Evolutionary conservation across 2,113 vertebrate species (phyloP), one percentile per base, ranked within the genome.

Genomic region (Sakesphorus luctuosus): DNA sequence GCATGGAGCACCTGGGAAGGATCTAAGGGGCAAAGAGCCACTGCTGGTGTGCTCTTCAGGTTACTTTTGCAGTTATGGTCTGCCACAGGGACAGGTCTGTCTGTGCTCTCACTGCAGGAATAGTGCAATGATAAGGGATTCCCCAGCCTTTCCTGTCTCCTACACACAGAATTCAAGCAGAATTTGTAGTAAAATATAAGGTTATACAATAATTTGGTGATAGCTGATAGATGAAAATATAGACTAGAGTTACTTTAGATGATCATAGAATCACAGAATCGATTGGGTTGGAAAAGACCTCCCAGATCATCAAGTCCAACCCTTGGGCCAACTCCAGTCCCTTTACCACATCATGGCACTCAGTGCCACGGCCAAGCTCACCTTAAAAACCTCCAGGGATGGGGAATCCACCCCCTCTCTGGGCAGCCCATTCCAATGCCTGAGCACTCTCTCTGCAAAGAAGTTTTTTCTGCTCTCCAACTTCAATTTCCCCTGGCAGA

Each of bases 1-100:
- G 8, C 0, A 1, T 38, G 59, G 29, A 58, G 56, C 21, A 65
- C 11, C n/a, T 75, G 44, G 0, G 0, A 55, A 25, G 33, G 7
- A 6, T 40, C 52, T 19, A 4, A 63, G 18, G 2, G 3, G 4
- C 13, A 14, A 17, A 87, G 10, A 59, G 10, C 36, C 38, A 12
- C 55, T 29, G 52, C 53, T 31, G 55, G 7, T 36, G n/a, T 69
- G 52, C 23, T 90, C 33, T 63, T 85, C 40, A 29, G 15, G 29
- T 35, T 35, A 4, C 52, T 87, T 89, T 80, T 1, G 2, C 13
- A 29, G 49, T 18, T 15, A 16, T 2, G 3, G 19, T 65, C 36
- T 87, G 40, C 31, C 13, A 8, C 40, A 44, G 38, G 17, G 7
- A 0, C 46, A 25, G 12, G 29, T 58, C 59, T 87, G 25, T 80